phyloP scores from a whole-genome alignment of 2,113 vertebrate species.

The Siphamia tubifer region DNA sequence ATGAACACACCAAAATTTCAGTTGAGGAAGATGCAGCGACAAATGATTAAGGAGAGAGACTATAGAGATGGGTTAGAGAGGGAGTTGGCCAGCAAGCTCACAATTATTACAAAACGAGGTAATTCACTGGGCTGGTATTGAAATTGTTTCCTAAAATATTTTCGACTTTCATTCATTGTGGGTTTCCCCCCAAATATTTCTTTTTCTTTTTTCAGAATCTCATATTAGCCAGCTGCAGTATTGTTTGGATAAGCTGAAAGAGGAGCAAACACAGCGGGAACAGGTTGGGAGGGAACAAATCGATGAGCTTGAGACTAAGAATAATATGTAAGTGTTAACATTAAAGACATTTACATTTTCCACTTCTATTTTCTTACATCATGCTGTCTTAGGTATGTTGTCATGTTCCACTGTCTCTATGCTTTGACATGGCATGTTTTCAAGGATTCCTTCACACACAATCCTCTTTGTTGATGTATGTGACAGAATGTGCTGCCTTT shows the following conservation, averaged over 20 bases:
- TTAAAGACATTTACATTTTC: neutral
- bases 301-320: constrained; percentile 83
- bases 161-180: no score
- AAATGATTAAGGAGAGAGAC: constrained; percentile 82
- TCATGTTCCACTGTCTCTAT: no score
- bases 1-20: constrained; percentile 92
- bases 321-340: constrained; percentile 73
- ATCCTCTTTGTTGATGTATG: neutral
- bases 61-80: constrained; percentile 84
- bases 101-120: constrained; percentile 85
- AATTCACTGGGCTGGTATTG: neutral
- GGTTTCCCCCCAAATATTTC: neutral
- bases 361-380: neutral
- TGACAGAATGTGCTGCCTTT: neutral
- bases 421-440: neutral
- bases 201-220: constrained; percentile 72
- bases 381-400: no score
- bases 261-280: constrained; percentile 78
- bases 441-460: neutral
- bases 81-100: constrained; percentile 78
- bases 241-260: constrained; percentile 81
- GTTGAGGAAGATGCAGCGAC: constrained; percentile 84
- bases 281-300: constrained; percentile 80
- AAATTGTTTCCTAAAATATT: neutral
- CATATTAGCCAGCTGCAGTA: constrained; percentile 85